A percentile compares a stretch with the other conserved stretches of the same genome.
These are phyloP conservation scores for Lobophora halterata DNA, from an alignment of 2,888 invertebrate genomes.

Conservation along the genomic window DNA sequence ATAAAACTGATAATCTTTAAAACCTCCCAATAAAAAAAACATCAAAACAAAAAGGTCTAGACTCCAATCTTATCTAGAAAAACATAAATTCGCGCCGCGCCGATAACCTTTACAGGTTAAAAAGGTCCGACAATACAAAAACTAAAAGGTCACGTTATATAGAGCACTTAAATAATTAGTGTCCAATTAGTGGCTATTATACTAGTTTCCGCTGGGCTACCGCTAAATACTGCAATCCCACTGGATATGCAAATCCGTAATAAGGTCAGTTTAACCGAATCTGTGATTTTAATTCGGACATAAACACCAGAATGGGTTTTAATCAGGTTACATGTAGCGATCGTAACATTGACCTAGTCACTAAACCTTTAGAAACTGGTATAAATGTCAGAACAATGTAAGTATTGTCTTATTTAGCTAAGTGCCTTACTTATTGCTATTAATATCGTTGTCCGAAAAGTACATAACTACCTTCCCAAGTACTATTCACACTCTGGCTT, in stretches of 20 bases:
- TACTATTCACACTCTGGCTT: no score
- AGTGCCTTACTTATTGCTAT: no score
- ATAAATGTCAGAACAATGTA: no score
- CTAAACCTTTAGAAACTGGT: no score
- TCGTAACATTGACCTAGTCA: no score
- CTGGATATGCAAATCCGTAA: constrained; percentile 14
- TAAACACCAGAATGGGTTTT: constrained; percentile 4
- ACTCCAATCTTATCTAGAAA: constrained; percentile 12
- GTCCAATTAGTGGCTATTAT: constrained; percentile 16
- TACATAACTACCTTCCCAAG: no score
- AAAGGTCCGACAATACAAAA: constrained; percentile 15
- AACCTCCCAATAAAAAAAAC: no score
- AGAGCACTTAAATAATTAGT: constrained; percentile 21
- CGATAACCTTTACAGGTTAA: constrained; percentile 8
- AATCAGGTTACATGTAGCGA: neutral
- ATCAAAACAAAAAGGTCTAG: constrained; percentile 6
- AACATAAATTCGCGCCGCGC: constrained; percentile 9
- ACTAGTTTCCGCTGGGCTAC: constrained; percentile 14
- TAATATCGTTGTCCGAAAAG: no score
- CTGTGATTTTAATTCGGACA: constrained; percentile 4
- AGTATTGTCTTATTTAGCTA: no score
- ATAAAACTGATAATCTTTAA: no score
- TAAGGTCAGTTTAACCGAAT: constrained; percentile 11
- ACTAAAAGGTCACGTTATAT: constrained; percentile 16
- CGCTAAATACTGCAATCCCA: constrained; percentile 11